Evolutionary conservation across 2,113 vertebrate species (phyloP), one percentile per base, ranked within the genome.

Genomic region (Gnathonemus echidnorhynchus): DNA sequence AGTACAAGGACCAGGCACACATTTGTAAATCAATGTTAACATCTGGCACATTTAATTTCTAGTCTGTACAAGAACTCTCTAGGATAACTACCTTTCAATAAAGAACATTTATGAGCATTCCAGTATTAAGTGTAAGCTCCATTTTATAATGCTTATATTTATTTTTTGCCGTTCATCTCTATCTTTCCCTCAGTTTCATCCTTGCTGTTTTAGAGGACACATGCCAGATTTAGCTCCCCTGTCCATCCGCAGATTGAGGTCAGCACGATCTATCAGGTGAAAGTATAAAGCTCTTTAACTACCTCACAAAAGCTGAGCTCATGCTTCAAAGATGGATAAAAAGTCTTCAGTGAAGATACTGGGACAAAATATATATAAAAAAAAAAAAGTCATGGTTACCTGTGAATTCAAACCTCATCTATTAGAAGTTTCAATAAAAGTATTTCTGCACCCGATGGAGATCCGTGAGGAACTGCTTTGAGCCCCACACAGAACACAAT

Each of bases 171-270:
- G 2, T 5, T 39, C n/a, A 9, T 45, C 52, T 24, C n/a, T 24
- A 10, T 77, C 39, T 9, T 56, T 88, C 35, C 85, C 53, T 31
- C 39, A 19, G 58, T 15, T 88, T 90, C 87, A 48, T 39, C 19
- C 24, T 70, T 19, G 48, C 50, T 80, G 50, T 70, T 52, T 35
- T 46, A 93, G 91, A 93, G 91, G 89, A 87, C 84, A 77, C 92
- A 88, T 93, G 92, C 88, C 90, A 91, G 93, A 95, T 95, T 95
- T 95, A 93, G 92, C 92, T 95, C 91, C 92, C 90, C 9, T 93
- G 93, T 94, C 92, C 93, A 91, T 92, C 92, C 91, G 91, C 91
- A 95, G 95, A 96, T 96, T 96, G 91, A 94, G 96, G 95, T 95
- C 95, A 96, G 94, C 94, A 87, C 93, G 95, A 95, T 94, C 92